Conservation (phyloP, 2,888 invertebrate species). For the Villa cingulata region DNA sequence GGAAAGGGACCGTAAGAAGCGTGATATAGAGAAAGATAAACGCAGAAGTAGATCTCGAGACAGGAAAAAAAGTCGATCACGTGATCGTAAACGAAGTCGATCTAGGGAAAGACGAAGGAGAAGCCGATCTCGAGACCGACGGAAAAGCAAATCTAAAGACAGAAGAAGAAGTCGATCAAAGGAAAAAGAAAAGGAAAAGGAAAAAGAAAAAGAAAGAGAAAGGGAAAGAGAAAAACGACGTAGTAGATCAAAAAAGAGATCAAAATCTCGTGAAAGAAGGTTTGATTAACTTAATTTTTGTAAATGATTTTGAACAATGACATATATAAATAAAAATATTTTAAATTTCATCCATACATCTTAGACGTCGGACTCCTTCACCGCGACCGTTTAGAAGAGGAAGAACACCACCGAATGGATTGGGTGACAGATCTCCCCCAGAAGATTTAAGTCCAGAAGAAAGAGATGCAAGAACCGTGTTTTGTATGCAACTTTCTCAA, state of each 20-base stretch:
- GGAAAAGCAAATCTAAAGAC: conserved; percentile 17
- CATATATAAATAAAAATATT: conserved; percentile 1
- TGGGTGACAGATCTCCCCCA: conserved; percentile 44
- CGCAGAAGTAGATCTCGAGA: conserved; percentile 11
- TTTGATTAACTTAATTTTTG: not conserved
- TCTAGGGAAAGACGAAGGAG: conserved; percentile 11
- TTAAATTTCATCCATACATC: conserved; percentile 8
- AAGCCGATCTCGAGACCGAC: conserved; percentile 17
- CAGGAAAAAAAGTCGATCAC: conserved; percentile 25
- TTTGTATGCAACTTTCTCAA: conserved; percentile 96
- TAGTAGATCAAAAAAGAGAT: conserved; percentile 20
- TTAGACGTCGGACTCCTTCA: conserved; percentile 32
- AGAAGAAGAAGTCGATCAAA: conserved; percentile 11
- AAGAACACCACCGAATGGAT: conserved; percentile 38
- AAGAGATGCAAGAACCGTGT: conserved; percentile 94
- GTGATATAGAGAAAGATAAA: conserved; percentile 18
- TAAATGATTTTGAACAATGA: not conserved
- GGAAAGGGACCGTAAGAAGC: conserved; percentile 30
- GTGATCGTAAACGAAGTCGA: conserved; percentile 16
- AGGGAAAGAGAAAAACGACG: conserved; percentile 22
- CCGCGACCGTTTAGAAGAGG: conserved; percentile 34
- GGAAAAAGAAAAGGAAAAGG: conserved; percentile 11
- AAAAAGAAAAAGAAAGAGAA: conserved; percentile 20
- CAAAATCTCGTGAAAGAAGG: conserved; percentile 12
- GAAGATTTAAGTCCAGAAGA: conserved; percentile 88